phyloP scores from a whole-genome alignment of 2,888 invertebrate species.

The Platycheirus rosarum region DNA sequence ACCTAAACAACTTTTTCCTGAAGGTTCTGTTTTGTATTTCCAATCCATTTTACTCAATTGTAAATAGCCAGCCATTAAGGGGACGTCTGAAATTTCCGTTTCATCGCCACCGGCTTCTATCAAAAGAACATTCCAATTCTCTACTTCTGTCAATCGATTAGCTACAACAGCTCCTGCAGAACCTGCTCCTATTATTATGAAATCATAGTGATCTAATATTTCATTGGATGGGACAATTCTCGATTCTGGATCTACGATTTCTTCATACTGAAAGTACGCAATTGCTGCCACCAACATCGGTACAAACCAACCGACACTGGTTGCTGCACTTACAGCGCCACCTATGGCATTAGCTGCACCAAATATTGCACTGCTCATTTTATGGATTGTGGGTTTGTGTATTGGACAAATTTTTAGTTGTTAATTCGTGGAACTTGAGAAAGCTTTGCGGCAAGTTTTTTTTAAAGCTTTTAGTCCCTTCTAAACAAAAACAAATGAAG shows the following conservation, averaged over 20 bases:
- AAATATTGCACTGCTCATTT: constrained; percentile 86
- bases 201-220: constrained; percentile 88
- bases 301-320: constrained; percentile 90
- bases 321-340: constrained; percentile 87
- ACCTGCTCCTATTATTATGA: constrained; percentile 93
- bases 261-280: constrained; percentile 94
- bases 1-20: constrained; percentile 92
- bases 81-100: constrained; percentile 95
- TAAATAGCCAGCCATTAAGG: constrained; percentile 92
- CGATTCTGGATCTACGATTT: constrained; percentile 92
- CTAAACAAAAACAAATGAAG: constrained; percentile 24
- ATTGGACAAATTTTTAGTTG: not conserved
- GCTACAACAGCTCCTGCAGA: constrained; percentile 95
- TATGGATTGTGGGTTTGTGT: constrained; percentile 13
- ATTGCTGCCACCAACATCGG: constrained; percentile 93
- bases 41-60: constrained; percentile 94
- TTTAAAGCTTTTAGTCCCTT: constrained; percentile 15
- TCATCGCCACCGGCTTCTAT: constrained; percentile 95
- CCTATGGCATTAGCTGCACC: constrained; percentile 87
- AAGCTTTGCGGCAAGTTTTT: constrained; percentile 1
- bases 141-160: constrained; percentile 90
- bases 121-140: constrained; percentile 90
- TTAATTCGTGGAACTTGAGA: too few relatives aligned
- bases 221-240: constrained; percentile 87
- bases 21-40: constrained; percentile 96